These are phyloP conservation scores for Pseudomyrmex sp. DNA, from an alignment of 1,140 invertebrate genomes.

Conservation along the genomic window DNA sequence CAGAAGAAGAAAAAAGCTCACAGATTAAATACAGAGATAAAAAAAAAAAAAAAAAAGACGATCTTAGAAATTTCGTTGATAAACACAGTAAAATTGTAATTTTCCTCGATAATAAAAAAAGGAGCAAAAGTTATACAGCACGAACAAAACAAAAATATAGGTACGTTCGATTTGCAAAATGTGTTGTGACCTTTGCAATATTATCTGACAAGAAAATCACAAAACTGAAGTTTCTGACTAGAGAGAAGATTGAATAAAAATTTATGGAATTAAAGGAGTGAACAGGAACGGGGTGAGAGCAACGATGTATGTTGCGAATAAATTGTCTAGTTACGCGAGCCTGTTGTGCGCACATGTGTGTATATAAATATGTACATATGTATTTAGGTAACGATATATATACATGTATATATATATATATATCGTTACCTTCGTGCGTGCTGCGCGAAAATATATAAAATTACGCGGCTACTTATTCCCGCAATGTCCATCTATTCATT, in stretches of 20 bases:
- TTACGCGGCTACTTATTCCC: constrained; percentile 26
- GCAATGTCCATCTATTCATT: neutral
- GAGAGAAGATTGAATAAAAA: constrained; percentile 16
- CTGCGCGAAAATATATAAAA: constrained; percentile 25
- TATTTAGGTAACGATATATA: too few species aligned
- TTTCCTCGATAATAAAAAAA: neutral
- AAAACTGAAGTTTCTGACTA: neutral
- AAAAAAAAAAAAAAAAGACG: neutral
- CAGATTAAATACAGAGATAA: neutral
- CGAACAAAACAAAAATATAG: neutral
- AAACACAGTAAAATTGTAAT: neutral
- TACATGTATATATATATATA: neutral
- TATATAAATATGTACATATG: too few species aligned
- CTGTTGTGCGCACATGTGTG: too few species aligned
- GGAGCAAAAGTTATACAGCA: neutral
- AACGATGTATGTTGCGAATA: neutral
- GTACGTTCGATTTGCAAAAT: neutral
- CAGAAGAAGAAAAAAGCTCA: constrained; percentile 36
- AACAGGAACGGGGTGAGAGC: constrained; percentile 38
- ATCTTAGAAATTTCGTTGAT: constrained; percentile 8
- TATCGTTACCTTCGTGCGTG: neutral
- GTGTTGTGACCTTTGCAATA: neutral
- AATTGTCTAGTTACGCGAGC: neutral
- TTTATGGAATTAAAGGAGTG: neutral
- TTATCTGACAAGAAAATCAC: neutral